Evolutionary conservation across 30 jellyfish, hydroid and myxozoan species (phyloP).

Genomic region (Turritopsis dohrnii): DNA sequence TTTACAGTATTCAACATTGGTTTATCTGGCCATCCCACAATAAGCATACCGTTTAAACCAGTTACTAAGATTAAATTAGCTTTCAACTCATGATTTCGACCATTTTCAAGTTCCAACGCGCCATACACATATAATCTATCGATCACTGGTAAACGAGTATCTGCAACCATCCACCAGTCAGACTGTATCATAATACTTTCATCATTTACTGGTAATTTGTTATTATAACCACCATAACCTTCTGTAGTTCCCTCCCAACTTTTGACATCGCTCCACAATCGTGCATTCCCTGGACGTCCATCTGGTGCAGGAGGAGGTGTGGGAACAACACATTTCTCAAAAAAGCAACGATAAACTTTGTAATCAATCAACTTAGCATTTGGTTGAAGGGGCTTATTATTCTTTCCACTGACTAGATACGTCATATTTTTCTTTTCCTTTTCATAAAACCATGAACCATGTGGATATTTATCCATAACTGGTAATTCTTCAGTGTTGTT

Average conservation of each 20-base stretch:
- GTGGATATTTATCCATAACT: conserved; percentile 27
- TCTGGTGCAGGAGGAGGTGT: conserved; percentile 89
- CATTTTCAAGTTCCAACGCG: conserved; percentile 58
- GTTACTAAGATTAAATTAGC: conserved; percentile 57
- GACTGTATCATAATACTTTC: conserved; percentile 16
- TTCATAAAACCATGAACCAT: conserved; percentile 67
- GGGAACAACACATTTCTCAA: conserved; percentile 59
- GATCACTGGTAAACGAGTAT: conserved; percentile 14
- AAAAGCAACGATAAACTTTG: conserved; percentile 62
- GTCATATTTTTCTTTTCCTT: conserved; percentile 34
- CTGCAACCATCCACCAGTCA: conserved; percentile 27
- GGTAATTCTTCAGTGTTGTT: conserved; percentile 49
- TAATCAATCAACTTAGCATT: conserved; percentile 24
- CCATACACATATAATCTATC: conserved; percentile 69
- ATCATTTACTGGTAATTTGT: conserved; percentile 17
- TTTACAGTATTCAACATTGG: conserved; percentile 55
- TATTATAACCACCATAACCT: conserved; percentile 1
- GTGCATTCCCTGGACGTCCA: conserved; percentile 37
- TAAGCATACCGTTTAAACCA: conserved; percentile 57
- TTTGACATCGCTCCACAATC: conserved; percentile 18
- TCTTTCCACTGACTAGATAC: conserved; percentile 35
- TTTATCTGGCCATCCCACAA: conserved; percentile 77
- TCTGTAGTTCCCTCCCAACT: conserved; percentile 20
- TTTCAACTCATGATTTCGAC: conserved; percentile 38
- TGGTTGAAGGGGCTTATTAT: neutral